phyloP scores from a whole-genome alignment of 2,888 invertebrate genomes.

The Chloroclystis v-ata region DNA sequence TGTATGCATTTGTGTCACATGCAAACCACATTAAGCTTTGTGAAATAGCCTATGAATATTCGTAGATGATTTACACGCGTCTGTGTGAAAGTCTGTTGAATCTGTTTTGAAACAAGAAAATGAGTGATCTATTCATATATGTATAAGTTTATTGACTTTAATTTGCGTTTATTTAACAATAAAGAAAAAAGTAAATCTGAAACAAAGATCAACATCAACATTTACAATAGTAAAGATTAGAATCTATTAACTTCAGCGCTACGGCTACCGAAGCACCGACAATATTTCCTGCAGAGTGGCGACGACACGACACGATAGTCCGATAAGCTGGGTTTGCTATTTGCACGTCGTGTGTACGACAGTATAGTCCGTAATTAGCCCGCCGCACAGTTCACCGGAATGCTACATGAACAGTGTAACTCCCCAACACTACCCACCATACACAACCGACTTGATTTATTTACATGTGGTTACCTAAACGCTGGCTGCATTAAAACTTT shows the following conservation, averaged over 20 bases:
- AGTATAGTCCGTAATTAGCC: slow-evolving; percentile 58
- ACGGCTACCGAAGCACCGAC: slow-evolving; percentile 11
- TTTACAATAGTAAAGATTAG: slow-evolving; percentile 3
- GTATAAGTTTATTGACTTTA: too few species aligned
- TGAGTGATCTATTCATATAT: too few species aligned
- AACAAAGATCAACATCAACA: neutral
- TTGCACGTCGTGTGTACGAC: slow-evolving; percentile 52
- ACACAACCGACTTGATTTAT: slow-evolving; percentile 24
- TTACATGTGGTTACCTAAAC: slow-evolving; percentile 21
- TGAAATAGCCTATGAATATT: slow-evolving; percentile 23
- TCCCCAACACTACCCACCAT: slow-evolving; percentile 41
- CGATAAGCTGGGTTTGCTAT: slow-evolving; percentile 55
- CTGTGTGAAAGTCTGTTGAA: neutral
- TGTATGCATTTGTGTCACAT: slow-evolving; percentile 25
- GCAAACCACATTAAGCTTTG: slow-evolving; percentile 19
- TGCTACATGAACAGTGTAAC: slow-evolving; percentile 51
- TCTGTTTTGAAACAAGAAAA: too few species aligned
- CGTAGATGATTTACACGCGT: slow-evolving; percentile 15
- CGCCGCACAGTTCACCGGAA: slow-evolving; percentile 60
- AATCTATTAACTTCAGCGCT: slow-evolving; percentile 9
- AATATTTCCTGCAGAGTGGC: slow-evolving; percentile 31
- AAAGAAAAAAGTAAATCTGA: neutral
- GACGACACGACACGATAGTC: slow-evolving; percentile 39
- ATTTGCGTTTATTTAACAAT: too few species aligned
- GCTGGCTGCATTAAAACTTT: slow-evolving; percentile 7